A percentile compares a stretch with the other conserved stretches of the same genome.
Conservation (phyloP, 2,113 vertebrate genomes). For the Prunella himalayana region DNA sequence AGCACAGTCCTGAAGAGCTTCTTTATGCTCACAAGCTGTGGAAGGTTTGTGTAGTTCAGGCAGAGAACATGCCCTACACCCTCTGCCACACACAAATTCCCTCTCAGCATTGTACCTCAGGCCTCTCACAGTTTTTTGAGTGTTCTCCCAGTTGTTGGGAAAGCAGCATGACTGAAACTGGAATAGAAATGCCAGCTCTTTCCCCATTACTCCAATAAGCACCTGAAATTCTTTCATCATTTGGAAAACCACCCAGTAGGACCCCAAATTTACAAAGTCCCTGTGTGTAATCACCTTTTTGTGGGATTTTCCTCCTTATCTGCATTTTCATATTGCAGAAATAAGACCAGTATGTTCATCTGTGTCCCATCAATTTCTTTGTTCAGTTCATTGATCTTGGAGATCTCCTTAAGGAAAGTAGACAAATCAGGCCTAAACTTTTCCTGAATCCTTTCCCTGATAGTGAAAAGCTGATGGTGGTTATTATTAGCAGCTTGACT, state of each 20-base stretch:
- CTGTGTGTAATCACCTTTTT: not conserved
- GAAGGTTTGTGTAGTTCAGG: not conserved
- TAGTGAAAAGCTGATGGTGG: not conserved
- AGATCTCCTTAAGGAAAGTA: not conserved
- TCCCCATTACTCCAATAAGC: not conserved
- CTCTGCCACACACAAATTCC: not conserved
- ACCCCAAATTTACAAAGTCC: not conserved
- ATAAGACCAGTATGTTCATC: not conserved
- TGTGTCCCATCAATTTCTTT: not conserved
- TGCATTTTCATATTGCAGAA: not conserved
- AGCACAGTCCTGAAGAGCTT: not conserved
- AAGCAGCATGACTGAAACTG: not conserved
- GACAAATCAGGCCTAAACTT: slow-evolving; percentile 11
- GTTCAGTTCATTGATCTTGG: not conserved
- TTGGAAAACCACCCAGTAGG: not conserved
- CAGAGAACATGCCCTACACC: rapidly evolving
- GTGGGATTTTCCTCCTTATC: not conserved
- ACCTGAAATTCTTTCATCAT: not conserved
- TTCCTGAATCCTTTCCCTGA: not conserved
- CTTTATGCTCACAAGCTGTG: not conserved
- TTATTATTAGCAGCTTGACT: not conserved
- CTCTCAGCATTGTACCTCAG: not conserved
- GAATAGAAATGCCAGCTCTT: not conserved
- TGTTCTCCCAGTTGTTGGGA: too few species aligned
- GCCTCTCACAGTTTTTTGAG: too few species aligned